Percentiles rank a stretch among this genome's conserved stretches.
Evolutionary conservation across 2,888 invertebrate genomes (phyloP).

Genomic region (Eretmocerus hayati): DNA sequence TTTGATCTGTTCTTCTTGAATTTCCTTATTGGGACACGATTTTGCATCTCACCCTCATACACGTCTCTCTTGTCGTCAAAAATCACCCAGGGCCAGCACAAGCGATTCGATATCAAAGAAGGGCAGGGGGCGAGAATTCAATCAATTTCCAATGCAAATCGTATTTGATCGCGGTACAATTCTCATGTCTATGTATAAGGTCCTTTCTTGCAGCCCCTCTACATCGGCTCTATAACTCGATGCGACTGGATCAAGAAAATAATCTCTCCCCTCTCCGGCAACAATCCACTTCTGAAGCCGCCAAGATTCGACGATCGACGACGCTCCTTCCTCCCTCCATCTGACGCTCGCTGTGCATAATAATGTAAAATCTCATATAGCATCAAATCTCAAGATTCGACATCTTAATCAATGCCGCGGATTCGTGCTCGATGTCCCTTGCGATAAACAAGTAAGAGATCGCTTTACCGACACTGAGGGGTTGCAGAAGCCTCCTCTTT

Average conservation of each 20-base stretch:
- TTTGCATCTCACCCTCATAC: no score
- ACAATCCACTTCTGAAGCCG: neutral
- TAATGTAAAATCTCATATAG: no score
- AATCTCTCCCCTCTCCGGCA: slow-evolving; percentile 6
- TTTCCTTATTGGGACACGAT: neutral
- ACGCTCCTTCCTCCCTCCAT: neutral
- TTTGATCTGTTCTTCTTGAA: neutral
- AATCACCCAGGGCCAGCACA: slow-evolving; percentile 2
- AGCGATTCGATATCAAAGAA: slow-evolving; percentile 5
- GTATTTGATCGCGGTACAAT: slow-evolving; percentile 24
- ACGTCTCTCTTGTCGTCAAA: neutral
- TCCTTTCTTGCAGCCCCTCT: neutral
- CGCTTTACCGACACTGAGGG: no score
- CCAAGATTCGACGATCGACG: neutral
- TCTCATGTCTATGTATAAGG: slow-evolving; percentile 1
- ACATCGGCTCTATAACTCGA: neutral
- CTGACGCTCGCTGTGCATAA: slow-evolving; percentile 6
- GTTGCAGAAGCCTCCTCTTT: no score
- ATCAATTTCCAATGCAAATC: slow-evolving; percentile 39
- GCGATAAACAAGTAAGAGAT: neutral
- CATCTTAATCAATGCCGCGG: slow-evolving; percentile 32
- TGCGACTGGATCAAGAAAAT: slow-evolving; percentile 12
- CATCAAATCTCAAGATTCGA: slow-evolving; percentile 13
- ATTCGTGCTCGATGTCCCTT: slow-evolving; percentile 4
- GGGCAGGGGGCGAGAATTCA: slow-evolving; percentile 24